Percentiles rank a stretch among this genome's conserved stretches.
These are phyloP conservation scores for Beaufortia kweichowensis DNA, from an alignment of 2,113 vertebrate genomes.

Conservation along the genomic window DNA sequence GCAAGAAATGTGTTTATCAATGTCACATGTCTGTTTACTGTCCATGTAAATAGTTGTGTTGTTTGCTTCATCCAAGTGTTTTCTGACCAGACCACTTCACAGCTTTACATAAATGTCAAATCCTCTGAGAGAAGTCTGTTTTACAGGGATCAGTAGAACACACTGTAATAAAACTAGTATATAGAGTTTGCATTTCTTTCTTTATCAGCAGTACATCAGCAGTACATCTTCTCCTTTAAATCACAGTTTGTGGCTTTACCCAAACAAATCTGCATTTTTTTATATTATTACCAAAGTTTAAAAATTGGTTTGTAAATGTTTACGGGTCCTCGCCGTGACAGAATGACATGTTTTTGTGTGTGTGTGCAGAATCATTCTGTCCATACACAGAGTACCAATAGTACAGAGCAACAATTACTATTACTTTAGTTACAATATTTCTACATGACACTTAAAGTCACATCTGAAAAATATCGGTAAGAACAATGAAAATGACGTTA, in stretches of 20 bases:
- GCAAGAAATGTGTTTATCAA: conserved; percentile 57
- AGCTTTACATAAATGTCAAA: not conserved
- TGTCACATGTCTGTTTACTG: conserved; percentile 62
- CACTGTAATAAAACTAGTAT: conserved; percentile 58
- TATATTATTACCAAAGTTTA: too few relatives aligned
- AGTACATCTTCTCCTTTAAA: too few relatives aligned
- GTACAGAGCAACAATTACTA: not conserved
- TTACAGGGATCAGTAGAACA: conserved; percentile 37
- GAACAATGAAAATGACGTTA: not conserved
- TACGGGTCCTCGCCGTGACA: too few relatives aligned
- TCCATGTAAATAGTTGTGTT: conserved; percentile 54
- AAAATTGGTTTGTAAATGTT: too few relatives aligned
- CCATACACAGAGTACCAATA: not conserved
- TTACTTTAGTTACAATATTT: not conserved
- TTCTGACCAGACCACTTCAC: not conserved
- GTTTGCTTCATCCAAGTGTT: conserved; percentile 37
- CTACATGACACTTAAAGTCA: too few relatives aligned
- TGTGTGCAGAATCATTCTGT: not conserved
- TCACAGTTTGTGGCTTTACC: too few relatives aligned
- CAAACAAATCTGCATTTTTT: too few relatives aligned
- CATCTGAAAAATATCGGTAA: not conserved
- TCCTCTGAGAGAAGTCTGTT: not conserved
- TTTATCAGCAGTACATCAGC: not conserved
- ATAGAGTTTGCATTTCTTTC: conserved; percentile 61
- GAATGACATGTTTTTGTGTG: not conserved